Evolutionary conservation across 2,113 vertebrate species (phyloP).

Genomic region (Centropristis striata): DNA sequence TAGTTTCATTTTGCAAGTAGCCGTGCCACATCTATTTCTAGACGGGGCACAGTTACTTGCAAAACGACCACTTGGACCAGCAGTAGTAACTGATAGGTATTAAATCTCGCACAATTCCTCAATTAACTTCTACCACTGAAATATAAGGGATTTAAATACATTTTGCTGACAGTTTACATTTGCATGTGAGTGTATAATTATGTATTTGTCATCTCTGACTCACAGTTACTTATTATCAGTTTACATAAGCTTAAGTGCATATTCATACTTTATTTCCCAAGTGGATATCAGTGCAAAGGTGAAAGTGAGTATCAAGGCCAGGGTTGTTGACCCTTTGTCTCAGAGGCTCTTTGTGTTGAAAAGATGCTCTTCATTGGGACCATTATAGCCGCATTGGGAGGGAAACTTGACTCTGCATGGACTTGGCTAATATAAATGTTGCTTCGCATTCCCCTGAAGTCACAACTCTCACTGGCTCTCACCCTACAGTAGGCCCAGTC

Average conservation of each 20-base stretch:
- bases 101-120: neutral
- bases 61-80: neutral
- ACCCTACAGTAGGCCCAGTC: conserved; percentile 21
- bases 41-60: neutral
- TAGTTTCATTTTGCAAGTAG: neutral
- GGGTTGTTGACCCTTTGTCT: conserved; percentile 29
- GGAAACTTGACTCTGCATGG: conserved; percentile 59
- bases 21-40: neutral
- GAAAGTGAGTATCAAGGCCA: neutral
- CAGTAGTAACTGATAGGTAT: neutral
- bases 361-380: conserved; percentile 37
- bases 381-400: conserved; percentile 18
- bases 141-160: neutral
- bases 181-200: neutral
- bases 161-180: neutral
- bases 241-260: neutral
- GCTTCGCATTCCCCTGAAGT: conserved; percentile 54
- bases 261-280: neutral
- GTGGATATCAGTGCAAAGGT: neutral
- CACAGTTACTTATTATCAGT: neutral
- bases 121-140: neutral
- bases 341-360: conserved; percentile 48
- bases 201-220: neutral
- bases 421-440: conserved; percentile 73
- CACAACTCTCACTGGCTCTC: conserved; percentile 49